phyloP scores from a whole-genome alignment of 2,113 vertebrate species.

The Ahaetulla prasina region DNA sequence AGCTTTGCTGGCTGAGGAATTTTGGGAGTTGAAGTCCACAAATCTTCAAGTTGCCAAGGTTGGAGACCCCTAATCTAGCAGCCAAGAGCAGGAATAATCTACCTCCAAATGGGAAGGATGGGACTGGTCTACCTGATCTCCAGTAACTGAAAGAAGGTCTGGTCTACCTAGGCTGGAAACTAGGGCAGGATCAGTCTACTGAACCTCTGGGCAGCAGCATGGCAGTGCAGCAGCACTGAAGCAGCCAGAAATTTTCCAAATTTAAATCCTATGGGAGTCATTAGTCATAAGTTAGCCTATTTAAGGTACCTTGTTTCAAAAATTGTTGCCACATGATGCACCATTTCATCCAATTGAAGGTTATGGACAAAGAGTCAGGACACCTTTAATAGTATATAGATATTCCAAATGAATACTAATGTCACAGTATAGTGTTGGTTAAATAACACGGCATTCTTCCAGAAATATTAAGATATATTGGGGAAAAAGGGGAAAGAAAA shows the following conservation, averaged over 20 bases:
- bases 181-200: not conserved
- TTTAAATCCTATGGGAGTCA: not conserved
- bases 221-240: not conserved
- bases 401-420: not conserved
- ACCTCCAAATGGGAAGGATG: not conserved
- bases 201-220: not conserved
- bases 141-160: not conserved
- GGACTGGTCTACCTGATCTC: not conserved
- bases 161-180: not conserved
- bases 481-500: no score
- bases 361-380: not conserved
- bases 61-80: no score
- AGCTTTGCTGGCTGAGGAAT: no score
- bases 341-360: not conserved
- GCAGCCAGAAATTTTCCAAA: not conserved
- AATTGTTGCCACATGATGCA: not conserved
- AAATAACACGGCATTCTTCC: not conserved
- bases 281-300: not conserved
- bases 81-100: not conserved
- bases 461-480: not conserved
- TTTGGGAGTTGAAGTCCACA: no score
- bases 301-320: no score
- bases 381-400: not conserved
- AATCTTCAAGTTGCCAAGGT: no score
- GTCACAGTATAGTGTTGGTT: not conserved